Evolutionary conservation across 2,888 invertebrate species (phyloP).

Genomic region (Diadegma fenestrale): DNA sequence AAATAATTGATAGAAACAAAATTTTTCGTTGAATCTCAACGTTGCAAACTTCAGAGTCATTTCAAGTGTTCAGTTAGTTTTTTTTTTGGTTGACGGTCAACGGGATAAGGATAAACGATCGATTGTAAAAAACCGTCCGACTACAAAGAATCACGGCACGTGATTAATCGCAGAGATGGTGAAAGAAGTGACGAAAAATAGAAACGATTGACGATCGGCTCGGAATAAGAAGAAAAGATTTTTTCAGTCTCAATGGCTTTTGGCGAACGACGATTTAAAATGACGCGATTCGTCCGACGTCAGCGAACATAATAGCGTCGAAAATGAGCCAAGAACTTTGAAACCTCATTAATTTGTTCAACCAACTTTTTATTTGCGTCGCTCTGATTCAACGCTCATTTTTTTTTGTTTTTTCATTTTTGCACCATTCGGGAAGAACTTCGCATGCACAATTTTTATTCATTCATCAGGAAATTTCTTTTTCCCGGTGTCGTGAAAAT

Average conservation of each 20-base stretch:
- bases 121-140: background rate
- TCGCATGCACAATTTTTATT: background rate
- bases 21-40: too few species aligned
- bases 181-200: slow-evolving; percentile 8
- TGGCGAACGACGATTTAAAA: slow-evolving; percentile 39
- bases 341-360: slow-evolving; percentile 8
- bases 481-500: too few species aligned
- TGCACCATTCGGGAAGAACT: background rate
- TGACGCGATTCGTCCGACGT: slow-evolving; percentile 33
- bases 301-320: slow-evolving; percentile 3
- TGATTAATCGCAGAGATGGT: slow-evolving; percentile 1
- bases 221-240: background rate
- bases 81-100: background rate
- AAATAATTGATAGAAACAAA: too few species aligned
- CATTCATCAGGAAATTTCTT: background rate
- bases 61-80: background rate
- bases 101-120: background rate
- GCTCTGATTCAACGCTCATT: slow-evolving; percentile 43
- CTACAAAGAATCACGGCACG: background rate
- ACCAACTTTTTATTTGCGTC: slow-evolving; percentile 2
- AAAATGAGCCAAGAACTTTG: slow-evolving; percentile 41
- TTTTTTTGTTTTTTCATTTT: background rate
- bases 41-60: too few species aligned
- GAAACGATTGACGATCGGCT: background rate
- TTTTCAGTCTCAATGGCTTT: slow-evolving; percentile 17